Percentiles rank a stretch among this genome's conserved stretches.
Conservation (phyloP, 2,113 vertebrate species). For the Dasyurus viverrinus region DNA sequence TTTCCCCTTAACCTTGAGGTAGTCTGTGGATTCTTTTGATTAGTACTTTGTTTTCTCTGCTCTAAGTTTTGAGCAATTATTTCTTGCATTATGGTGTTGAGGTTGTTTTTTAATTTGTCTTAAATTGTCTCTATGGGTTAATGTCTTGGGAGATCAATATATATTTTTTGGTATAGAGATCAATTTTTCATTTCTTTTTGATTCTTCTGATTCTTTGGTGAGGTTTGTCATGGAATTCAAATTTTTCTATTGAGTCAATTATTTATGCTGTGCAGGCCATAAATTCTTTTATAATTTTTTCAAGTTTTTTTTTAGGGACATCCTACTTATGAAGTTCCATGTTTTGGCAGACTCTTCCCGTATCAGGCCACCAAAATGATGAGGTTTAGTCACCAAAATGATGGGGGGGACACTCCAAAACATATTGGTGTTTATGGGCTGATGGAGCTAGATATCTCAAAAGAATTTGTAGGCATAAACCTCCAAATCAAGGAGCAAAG, state of each 20-base stretch:
- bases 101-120: background rate
- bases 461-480: no score
- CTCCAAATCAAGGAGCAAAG: no score
- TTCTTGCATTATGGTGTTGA: background rate
- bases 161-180: background rate
- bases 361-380: no score
- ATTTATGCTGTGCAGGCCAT: background rate
- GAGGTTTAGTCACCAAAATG: no score
- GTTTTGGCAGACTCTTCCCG: no score
- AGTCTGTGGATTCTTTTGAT: background rate
- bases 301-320: background rate
- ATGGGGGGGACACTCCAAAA: no score
- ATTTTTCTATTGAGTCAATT: background rate
- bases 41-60: background rate
- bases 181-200: background rate
- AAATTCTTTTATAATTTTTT: background rate
- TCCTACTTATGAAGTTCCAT: background rate
- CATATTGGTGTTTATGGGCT: no score
- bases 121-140: background rate
- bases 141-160: background rate
- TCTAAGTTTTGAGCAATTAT: background rate
- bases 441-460: no score
- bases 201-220: background rate
- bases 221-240: background rate
- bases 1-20: background rate